Evolutionary conservation across 1,140 invertebrate genomes (phyloP), one percentile per base, ranked within the genome.

Genomic region (Heliothis virescens): DNA sequence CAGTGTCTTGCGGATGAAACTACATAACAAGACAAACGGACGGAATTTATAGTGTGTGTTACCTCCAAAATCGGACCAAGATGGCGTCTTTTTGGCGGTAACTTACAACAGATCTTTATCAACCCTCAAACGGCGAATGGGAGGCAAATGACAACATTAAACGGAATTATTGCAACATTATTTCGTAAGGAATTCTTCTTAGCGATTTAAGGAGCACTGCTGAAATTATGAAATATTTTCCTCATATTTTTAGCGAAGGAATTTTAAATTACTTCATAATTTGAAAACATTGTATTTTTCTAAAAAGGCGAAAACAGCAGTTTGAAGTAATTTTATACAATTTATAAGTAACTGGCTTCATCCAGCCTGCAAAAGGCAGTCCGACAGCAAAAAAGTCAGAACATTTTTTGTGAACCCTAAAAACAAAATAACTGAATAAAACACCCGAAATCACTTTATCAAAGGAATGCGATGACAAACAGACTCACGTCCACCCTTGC

Each of bases 121-220:
- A 26, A 50, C 7, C 26, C 55, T 53, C 63, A 78, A 81, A 82
- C 67, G 34, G 41, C 34, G 73, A 65, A 71, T 52, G 41, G 57
- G 52, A 76, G 71, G 73, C 79, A 83, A 85, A 85, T 80, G 80
- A 71, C 80, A 63, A n/a, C 69, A 83, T 85, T 85, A 85, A 73
- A 74, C 50, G 65, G 47, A 83, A 71, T 82, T 77, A 84, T 82
- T 71, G 71, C 67, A 67, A 47, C 65, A 76, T 79, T 65, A 60
- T 71, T 57, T 50, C 50, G 13, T 48, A 12, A 48, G 59, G 16
- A n/a, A 15, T 52, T 52, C 26, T 52, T 69, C n/a, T 50, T 52
- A 29, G 62, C 41, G 2, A 47, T 41, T 26, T 29, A 60, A 26
- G 18, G 18, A 62, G 34, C 11, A 34, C n/a, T 62, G 21, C 26